phyloP scores from a whole-genome alignment of 1,140 invertebrate species.

The Cyphomyrmex costatus region DNA sequence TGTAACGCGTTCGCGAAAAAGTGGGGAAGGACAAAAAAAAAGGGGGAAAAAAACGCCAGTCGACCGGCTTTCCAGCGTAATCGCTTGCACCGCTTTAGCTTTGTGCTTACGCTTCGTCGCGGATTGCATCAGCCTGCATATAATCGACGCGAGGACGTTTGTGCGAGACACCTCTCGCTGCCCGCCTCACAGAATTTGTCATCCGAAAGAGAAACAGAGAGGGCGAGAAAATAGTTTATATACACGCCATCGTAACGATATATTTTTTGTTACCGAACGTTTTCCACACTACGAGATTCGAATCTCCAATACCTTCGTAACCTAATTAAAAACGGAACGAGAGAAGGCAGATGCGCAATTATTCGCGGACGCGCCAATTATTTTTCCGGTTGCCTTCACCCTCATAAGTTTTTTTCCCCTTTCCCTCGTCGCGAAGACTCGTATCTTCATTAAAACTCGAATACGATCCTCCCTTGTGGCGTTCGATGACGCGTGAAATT shows the following conservation, averaged over 20 bases:
- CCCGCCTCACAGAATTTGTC: background rate
- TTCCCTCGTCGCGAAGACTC: background rate
- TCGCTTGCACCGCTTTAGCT: conserved; percentile 1
- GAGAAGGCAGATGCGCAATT: conserved; percentile 10
- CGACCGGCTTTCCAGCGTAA: background rate
- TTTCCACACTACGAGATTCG: background rate
- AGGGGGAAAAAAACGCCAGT: conserved; percentile 2
- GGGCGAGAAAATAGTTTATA: background rate
- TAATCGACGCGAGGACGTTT: background rate
- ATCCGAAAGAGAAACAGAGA: background rate
- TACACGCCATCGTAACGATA: background rate
- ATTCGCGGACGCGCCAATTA: conserved; percentile 53
- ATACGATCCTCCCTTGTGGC: background rate
- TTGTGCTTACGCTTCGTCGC: conserved; percentile 34
- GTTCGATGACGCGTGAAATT: background rate
- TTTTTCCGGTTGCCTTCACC: conserved; percentile 21
- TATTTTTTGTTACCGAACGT: background rate
- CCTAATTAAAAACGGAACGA: conserved; percentile 41
- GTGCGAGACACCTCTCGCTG: background rate
- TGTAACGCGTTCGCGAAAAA: conserved; percentile 4
- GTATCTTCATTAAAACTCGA: conserved; percentile 44
- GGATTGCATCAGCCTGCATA: conserved; percentile 12
- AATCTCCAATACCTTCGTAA: conserved; percentile 44
- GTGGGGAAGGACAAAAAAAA: background rate
- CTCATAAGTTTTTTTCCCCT: background rate